These are phyloP conservation scores for Carabus problematicus DNA, from an alignment of 2,888 invertebrate genomes.

Conservation along the genomic window DNA sequence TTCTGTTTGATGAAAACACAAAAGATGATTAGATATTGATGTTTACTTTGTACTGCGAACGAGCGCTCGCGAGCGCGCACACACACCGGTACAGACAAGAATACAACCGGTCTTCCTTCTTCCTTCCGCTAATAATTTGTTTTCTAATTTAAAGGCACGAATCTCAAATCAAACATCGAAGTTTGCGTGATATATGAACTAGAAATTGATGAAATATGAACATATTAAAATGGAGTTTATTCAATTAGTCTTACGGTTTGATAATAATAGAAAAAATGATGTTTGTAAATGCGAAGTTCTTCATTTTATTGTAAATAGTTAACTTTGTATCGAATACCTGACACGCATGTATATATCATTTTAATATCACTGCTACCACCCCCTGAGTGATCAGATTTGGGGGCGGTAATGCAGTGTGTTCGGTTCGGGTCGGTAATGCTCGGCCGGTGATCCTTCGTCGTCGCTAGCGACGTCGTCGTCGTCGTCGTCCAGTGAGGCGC, in stretches of 20 bases:
- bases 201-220: too few species aligned
- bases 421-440: conserved; percentile 45
- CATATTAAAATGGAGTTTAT: too few species aligned
- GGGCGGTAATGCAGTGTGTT: conserved; percentile 42
- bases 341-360: conserved; percentile 32
- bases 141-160: too few species aligned
- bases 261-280: too few species aligned
- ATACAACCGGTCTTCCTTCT: too few species aligned
- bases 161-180: too few species aligned
- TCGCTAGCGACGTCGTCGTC: conserved; percentile 47
- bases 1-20: conserved; percentile 39
- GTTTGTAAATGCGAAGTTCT: neutral
- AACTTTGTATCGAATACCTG: conserved; percentile 34
- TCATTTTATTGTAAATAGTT: conserved; percentile 34
- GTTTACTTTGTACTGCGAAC: conserved; percentile 23
- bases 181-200: too few species aligned
- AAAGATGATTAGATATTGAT: conserved; percentile 41
- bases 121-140: too few species aligned
- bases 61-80: too few species aligned
- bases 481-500: conserved; percentile 44
- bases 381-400: conserved; percentile 26
- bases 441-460: conserved; percentile 19
- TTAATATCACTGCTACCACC: conserved; percentile 27
- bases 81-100: too few species aligned
- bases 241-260: too few species aligned